phyloP scores from a whole-genome alignment of 2,113 vertebrate species.

The Lasiurus cinereus region DNA sequence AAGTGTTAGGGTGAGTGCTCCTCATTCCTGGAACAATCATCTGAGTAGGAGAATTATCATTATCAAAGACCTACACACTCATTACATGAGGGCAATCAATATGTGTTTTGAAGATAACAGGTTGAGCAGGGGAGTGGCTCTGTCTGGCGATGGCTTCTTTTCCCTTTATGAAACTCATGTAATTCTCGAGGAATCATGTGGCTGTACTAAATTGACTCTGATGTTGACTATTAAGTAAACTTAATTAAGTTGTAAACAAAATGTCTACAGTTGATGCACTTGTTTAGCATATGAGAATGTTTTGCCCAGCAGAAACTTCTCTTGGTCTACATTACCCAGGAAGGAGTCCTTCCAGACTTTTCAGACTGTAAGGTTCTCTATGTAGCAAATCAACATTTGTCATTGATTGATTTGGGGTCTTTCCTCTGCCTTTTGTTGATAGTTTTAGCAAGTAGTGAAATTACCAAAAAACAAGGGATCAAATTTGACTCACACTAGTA shows the following conservation, averaged over 20 bases:
- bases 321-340: background rate
- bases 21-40: background rate
- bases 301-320: background rate
- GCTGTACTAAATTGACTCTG: background rate
- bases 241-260: slow-evolving; percentile 31
- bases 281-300: slow-evolving; percentile 11
- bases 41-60: background rate
- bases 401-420: slow-evolving; percentile 41
- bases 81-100: background rate
- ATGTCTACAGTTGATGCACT: slow-evolving; percentile 4
- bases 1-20: background rate
- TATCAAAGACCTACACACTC: background rate
- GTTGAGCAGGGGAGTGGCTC: background rate
- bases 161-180: background rate
- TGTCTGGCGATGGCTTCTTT: background rate
- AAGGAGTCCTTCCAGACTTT: slow-evolving; percentile 11
- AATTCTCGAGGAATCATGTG: slow-evolving; percentile 37
- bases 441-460: slow-evolving; percentile 25
- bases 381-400: background rate
- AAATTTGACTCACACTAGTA: slow-evolving; percentile 45
- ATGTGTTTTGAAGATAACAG: background rate
- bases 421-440: slow-evolving; percentile 62
- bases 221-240: background rate
- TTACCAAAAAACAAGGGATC: slow-evolving; percentile 32
- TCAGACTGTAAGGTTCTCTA: background rate